phyloP scores from a whole-genome alignment of 2,888 invertebrate genomes.

The Augiades crinisus region DNA sequence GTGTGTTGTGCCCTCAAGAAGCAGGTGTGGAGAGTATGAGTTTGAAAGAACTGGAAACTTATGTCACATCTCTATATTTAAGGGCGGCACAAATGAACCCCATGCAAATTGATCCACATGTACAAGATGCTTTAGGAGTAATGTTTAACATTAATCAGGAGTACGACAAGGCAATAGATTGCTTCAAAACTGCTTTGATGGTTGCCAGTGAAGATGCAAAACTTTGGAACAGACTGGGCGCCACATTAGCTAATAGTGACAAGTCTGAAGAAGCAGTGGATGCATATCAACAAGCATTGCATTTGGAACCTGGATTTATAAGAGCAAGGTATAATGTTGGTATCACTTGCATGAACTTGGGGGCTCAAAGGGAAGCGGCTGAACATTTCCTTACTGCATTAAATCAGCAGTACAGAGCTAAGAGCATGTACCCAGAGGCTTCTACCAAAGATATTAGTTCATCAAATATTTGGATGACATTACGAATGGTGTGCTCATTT shows the following conservation, averaged over 20 bases:
- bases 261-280: conserved; percentile 97
- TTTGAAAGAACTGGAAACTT: conserved; percentile 73
- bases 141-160: conserved; percentile 97
- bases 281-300: conserved; percentile 95
- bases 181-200: conserved; percentile 94
- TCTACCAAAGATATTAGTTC: conserved; percentile 84
- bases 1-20: conserved; percentile 84
- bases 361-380: conserved; percentile 96
- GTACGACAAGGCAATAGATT: conserved; percentile 98
- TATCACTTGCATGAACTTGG: conserved; percentile 97
- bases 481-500: conserved; percentile 92
- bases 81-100: conserved; percentile 90
- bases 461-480: conserved; percentile 96
- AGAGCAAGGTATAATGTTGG: conserved; percentile 98
- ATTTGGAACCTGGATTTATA: conserved; percentile 97
- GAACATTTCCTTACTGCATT: conserved; percentile 97
- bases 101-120: conserved; percentile 90
- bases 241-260: conserved; percentile 97
- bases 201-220: conserved; percentile 91
- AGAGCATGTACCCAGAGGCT: conserved; percentile 56
- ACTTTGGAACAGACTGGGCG: conserved; percentile 98
- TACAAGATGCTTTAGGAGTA: conserved; percentile 97
- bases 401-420: conserved; percentile 90
- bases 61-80: conserved; percentile 88
- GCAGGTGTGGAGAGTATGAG: conserved; percentile 64